Evolutionary conservation across 2,113 vertebrate genomes (phyloP).

Genomic region (Perca fluviatilis): DNA sequence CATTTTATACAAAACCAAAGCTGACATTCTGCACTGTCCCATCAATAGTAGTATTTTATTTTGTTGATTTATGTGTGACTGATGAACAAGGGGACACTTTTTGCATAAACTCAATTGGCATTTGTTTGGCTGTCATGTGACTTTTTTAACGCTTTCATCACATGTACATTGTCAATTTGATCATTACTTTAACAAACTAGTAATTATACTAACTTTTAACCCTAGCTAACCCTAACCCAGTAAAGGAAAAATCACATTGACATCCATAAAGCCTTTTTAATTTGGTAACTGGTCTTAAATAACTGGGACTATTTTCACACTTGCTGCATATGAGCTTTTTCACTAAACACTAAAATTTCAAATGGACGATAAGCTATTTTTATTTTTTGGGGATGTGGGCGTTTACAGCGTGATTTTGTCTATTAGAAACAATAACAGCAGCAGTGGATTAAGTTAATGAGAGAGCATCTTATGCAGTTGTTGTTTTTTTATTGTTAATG

Average conservation of each 20-base stretch:
- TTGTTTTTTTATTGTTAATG: constrained; percentile 51
- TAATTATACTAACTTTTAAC: too few species aligned
- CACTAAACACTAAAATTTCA: neutral
- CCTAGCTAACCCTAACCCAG: too few species aligned
- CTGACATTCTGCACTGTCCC: too few species aligned
- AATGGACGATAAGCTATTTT: neutral
- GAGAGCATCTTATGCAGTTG: constrained; percentile 20
- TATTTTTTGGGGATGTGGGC: neutral
- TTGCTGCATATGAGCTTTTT: neutral
- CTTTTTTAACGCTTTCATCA: too few species aligned
- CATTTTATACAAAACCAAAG: too few species aligned
- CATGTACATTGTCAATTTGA: too few species aligned
- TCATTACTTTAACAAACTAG: too few species aligned
- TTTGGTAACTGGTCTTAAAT: neutral
- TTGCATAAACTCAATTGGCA: too few species aligned
- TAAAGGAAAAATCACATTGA: neutral
- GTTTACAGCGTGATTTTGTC: constrained; percentile 1
- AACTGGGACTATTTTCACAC: neutral
- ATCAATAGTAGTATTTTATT: too few species aligned
- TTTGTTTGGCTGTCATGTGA: too few species aligned
- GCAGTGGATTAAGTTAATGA: constrained; percentile 37
- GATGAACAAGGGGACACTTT: too few species aligned
- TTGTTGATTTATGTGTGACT: too few species aligned
- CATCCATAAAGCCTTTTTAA: neutral
- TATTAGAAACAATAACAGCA: constrained; percentile 42